Base-by-base conservation (phyloP, 2,113 vertebrate species). In the Pelobates fuscus region DNA sequence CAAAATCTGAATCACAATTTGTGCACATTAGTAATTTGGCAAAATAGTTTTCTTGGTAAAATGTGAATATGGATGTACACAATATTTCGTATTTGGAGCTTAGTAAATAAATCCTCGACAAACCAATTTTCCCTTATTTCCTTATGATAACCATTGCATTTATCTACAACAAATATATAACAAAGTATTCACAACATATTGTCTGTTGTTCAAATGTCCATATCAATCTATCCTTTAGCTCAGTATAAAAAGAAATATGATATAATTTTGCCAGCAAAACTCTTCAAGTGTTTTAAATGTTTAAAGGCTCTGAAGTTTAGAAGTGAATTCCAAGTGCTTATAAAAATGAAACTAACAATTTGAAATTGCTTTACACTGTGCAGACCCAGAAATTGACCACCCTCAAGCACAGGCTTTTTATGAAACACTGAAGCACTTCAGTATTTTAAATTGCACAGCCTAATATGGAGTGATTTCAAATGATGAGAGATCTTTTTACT, bases 271-370 rank as follows among this genome's bases (percentile, higher is more conserved):
- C 65, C 58, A 77, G 65, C 41, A 77, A 68, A 77, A 68, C 73
- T 68, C 73, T 77, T 77, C 73, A 68, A 77, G 73, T 77, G 65
- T 77, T 77, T 77, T 77, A 68, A 77, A 77, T 77, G 55, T 68
- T 77, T 67, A 77, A 77, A 77, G 63, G 49, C 52, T 29, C 63
- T 67, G 54, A 76, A 76, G 72, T 76, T 76, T 67, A 67, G 72
- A 76, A 76, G 46, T 77, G 65, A 77, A 77, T 68, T 77, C 73
- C 73, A 77, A 77, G 73, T 68, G 64, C 73, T 77, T 77, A 77
- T 77, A 77, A 77, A 75, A 77, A 68, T 77, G 73, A 77, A 77
- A 68, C 73, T 77, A 77, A 77, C 73, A 77, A 77, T 77, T 77
- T 77, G 73, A 52, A 77, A 77, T 68, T 27, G 73, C 73, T 68